Conservation (phyloP, 2,797 vertebrate species). For the Enoplosus armatus region DNA sequence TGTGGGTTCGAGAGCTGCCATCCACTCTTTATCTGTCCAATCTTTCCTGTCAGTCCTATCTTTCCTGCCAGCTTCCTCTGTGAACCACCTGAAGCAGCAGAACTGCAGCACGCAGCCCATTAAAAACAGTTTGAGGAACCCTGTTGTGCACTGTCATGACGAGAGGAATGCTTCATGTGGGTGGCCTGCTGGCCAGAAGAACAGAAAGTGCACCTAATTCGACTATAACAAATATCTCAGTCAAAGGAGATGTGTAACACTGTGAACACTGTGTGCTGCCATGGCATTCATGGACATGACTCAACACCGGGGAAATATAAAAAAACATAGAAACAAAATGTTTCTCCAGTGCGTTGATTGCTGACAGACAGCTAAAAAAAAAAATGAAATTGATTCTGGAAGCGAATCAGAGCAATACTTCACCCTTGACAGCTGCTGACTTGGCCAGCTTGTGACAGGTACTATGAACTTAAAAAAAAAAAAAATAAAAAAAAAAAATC, state of each 20-base stretch:
- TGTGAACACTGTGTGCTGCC: slow-evolving; percentile 69
- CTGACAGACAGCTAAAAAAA: slow-evolving; percentile 59
- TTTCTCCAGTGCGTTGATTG: slow-evolving; percentile 41
- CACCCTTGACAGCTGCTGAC: slow-evolving; percentile 24
- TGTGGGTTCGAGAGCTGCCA: slow-evolving; percentile 24
- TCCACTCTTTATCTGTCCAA: slow-evolving; percentile 34
- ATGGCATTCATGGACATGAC: slow-evolving; percentile 66
- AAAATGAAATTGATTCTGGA: slow-evolving; percentile 51
- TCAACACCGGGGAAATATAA: slow-evolving; percentile 45
- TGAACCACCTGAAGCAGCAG: slow-evolving; percentile 44
- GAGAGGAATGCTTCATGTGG: slow-evolving; percentile 55
- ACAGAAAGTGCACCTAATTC: slow-evolving; percentile 47
- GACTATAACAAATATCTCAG: slow-evolving; percentile 48
- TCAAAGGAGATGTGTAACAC: slow-evolving; percentile 47
- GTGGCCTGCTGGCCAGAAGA: slow-evolving; percentile 57
- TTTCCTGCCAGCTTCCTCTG: slow-evolving; percentile 18
- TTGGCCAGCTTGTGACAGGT: slow-evolving; percentile 25
- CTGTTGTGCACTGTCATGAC: slow-evolving; percentile 23
- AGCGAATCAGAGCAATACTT: slow-evolving; percentile 44
- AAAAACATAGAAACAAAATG: slow-evolving; percentile 42
- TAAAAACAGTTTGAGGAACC: slow-evolving; percentile 44
- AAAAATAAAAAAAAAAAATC: too few relatives aligned
- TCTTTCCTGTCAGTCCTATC: slow-evolving; percentile 14
- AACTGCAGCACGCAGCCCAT: slow-evolving; percentile 20
- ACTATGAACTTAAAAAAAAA: slow-evolving; percentile 9